Evolutionary conservation across 2,797 vertebrate genomes (phyloP).

Genomic region (Sebastes minor): DNA sequence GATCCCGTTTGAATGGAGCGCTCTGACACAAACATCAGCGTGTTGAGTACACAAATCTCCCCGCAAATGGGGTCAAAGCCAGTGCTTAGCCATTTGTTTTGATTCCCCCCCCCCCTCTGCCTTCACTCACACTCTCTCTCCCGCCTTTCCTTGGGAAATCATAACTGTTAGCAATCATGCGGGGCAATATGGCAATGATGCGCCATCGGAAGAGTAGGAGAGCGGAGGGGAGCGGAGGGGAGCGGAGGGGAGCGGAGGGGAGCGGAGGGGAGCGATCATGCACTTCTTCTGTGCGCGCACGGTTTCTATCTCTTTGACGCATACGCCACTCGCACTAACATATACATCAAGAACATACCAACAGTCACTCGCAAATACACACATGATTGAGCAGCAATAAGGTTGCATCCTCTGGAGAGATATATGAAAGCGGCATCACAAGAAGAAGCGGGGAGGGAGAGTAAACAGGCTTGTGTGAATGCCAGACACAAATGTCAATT

Average conservation of each 20-base stretch:
- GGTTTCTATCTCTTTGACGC: constrained; percentile 33
- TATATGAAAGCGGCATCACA: constrained; percentile 8
- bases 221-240: constrained; percentile 9
- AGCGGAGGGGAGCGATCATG: constrained; percentile 29
- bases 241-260: neutral
- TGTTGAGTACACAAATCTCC: constrained; percentile 77
- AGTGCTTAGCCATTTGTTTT: constrained; percentile 79
- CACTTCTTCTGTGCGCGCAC: neutral
- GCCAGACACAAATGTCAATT: constrained; percentile 42
- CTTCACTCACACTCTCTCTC: constrained; percentile 12
- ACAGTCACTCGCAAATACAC: neutral
- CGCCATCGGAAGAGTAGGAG: constrained; percentile 10
- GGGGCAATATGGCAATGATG: constrained; percentile 59
- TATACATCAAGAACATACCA: constrained; percentile 19
- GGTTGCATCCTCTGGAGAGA: constrained; percentile 13
- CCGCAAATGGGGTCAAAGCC: constrained; percentile 75
- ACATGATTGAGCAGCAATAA: constrained; percentile 27
- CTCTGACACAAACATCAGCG: constrained; percentile 69
- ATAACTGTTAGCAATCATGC: constrained; percentile 66
- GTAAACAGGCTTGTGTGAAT: constrained; percentile 11
- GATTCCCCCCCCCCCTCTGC: constrained; percentile 23
- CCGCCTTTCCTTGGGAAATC: constrained; percentile 54
- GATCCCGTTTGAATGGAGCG: constrained; percentile 73
- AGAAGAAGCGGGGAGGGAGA: neutral
- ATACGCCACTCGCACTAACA: constrained; percentile 8